A percentile compares a stretch with the other conserved stretches of the same genome.
These are phyloP conservation scores for Deroptyus accipitrinus DNA, from an alignment of 2,113 vertebrate genomes.

Conservation along the genomic window DNA sequence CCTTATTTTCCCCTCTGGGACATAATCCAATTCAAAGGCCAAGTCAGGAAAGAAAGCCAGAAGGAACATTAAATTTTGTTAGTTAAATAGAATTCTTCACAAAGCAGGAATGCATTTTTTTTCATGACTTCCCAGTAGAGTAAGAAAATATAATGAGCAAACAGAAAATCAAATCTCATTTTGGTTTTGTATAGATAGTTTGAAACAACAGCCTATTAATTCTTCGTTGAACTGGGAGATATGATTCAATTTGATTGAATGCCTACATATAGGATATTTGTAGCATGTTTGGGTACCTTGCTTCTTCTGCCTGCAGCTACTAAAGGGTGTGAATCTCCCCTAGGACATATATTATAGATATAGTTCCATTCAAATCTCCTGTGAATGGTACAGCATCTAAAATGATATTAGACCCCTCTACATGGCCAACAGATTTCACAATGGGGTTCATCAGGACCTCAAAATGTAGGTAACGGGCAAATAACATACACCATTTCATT, in stretches of 20 bases:
- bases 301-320: background rate
- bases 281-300: background rate
- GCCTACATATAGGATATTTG: background rate
- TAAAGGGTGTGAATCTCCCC: background rate
- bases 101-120: background rate
- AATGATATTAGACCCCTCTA: background rate
- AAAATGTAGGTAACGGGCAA: background rate
- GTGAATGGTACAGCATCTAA: background rate
- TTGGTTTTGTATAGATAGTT: background rate
- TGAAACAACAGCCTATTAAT: background rate
- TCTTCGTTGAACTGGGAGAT: background rate
- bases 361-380: background rate
- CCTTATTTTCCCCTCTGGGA: background rate
- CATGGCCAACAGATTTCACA: background rate
- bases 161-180: background rate
- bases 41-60: background rate
- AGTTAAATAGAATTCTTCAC: background rate
- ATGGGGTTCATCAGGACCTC: background rate
- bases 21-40: background rate
- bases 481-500: background rate
- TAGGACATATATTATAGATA: background rate
- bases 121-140: background rate
- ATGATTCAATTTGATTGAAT: background rate
- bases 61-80: background rate
- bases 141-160: background rate